Evolutionary conservation across 35 echinoderm and acorn worm species (phyloP).

Genomic region (Ophioderma brevispina): DNA sequence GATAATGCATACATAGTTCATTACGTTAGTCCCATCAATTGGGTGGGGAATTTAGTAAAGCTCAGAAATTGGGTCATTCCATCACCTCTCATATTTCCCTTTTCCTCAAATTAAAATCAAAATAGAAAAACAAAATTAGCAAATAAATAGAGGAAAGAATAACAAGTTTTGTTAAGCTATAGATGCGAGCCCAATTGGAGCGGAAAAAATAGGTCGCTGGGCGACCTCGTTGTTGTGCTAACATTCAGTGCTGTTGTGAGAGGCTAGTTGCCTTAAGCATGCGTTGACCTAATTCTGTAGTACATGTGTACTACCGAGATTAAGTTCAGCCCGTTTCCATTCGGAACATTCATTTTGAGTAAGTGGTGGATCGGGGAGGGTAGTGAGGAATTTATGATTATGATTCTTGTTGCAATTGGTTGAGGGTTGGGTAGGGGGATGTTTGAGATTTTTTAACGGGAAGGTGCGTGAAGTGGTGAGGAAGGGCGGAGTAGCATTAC

Average conservation of each 20-base stretch:
- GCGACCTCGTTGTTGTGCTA: background rate
- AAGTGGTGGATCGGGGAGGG: too few species aligned
- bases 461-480: too few species aligned
- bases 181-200: background rate
- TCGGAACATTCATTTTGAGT: background rate
- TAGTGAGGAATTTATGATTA: too few species aligned
- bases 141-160: background rate
- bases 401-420: too few species aligned
- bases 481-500: too few species aligned
- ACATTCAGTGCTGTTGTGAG: slow-evolving; percentile 4
- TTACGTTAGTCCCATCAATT: too few species aligned
- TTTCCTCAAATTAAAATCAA: background rate
- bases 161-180: background rate
- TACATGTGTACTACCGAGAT: background rate
- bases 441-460: too few species aligned
- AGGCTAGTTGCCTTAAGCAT: slow-evolving; percentile 3
- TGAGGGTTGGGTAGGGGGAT: too few species aligned
- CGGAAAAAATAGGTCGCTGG: background rate
- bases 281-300: background rate
- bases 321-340: background rate
- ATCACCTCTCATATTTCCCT: background rate
- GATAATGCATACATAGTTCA: too few species aligned
- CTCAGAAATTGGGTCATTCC: background rate
- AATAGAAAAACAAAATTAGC: slow-evolving; percentile 8
- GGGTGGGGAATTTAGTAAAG: background rate